Percentiles rank a stretch among this genome's conserved stretches.
Conservation (phyloP, 1,140 invertebrate species). For the Cylas formicarius region DNA sequence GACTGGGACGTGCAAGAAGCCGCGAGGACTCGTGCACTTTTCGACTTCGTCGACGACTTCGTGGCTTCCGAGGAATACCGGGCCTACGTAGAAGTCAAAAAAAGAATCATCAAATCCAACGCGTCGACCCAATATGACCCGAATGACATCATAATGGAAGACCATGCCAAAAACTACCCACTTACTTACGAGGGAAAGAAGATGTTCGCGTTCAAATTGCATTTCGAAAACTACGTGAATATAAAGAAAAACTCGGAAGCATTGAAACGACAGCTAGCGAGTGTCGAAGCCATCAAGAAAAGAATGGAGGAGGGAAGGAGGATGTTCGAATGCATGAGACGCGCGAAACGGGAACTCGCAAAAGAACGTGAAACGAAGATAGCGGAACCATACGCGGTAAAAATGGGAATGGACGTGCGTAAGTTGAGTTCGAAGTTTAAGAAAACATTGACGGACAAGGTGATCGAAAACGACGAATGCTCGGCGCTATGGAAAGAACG, state of each 20-base stretch:
- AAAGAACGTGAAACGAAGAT: neutral
- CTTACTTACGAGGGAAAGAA: slow-evolving; percentile 17
- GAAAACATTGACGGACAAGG: no score
- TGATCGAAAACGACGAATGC: no score
- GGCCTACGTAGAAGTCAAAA: slow-evolving; percentile 15
- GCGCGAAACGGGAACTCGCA: neutral
- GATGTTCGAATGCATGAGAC: slow-evolving; percentile 10
- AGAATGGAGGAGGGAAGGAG: slow-evolving; percentile 7
- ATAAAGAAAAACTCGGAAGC: slow-evolving; percentile 3
- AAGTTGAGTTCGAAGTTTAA: no score
- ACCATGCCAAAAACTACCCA: slow-evolving; percentile 11
- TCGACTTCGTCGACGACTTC: slow-evolving; percentile 24
- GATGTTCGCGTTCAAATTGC: slow-evolving; percentile 15
- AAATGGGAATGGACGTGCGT: slow-evolving; percentile 10
- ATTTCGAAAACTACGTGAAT: slow-evolving; percentile 21
- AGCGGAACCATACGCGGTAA: slow-evolving; percentile 8
- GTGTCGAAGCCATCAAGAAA: slow-evolving; percentile 17
- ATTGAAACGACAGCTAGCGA: slow-evolving; percentile 11
- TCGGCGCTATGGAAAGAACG: no score
- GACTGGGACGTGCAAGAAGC: neutral
- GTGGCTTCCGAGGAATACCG: slow-evolving; percentile 21
- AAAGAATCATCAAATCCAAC: slow-evolving; percentile 12
- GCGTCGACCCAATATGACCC: slow-evolving; percentile 9
- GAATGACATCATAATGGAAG: slow-evolving; percentile 15
- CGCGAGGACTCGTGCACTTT: slow-evolving; percentile 10